Evolutionary conservation across 1,140 invertebrate genomes (phyloP).

Genomic region (Zaprionus inermis): DNA sequence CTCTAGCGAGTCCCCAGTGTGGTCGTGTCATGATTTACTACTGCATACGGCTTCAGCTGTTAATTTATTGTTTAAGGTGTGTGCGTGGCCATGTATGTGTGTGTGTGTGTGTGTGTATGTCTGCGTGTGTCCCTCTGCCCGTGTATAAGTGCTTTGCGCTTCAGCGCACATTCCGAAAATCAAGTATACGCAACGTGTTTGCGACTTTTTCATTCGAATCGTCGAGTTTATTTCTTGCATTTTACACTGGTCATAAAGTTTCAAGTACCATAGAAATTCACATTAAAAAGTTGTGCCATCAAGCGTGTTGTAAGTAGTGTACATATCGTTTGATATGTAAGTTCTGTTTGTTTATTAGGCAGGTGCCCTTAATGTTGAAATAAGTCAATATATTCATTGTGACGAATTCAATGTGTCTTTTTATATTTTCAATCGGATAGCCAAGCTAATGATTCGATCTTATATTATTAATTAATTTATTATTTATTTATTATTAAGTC

Average conservation of each 20-base stretch:
- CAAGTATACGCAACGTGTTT: constrained; percentile 25
- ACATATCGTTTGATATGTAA: background rate
- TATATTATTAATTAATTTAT: too few relatives aligned
- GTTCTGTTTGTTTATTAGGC: background rate
- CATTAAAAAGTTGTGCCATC: background rate
- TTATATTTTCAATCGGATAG: too few relatives aligned
- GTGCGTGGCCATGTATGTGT: background rate
- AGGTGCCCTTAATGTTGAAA: background rate
- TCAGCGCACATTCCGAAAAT: background rate
- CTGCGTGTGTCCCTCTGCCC: background rate
- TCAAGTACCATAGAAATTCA: background rate
- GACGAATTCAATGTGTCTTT: too few relatives aligned
- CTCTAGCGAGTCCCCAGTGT: background rate
- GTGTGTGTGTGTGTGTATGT: constrained; percentile 7
- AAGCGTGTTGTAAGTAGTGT: background rate
- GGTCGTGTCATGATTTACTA: constrained; percentile 42
- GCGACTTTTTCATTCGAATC: background rate
- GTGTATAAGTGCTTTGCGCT: background rate
- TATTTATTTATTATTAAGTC: too few relatives aligned
- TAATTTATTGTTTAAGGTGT: constrained; percentile 53
- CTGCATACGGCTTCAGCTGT: constrained; percentile 47
- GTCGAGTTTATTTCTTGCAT: constrained; percentile 2
- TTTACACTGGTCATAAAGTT: background rate
- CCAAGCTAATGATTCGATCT: too few relatives aligned
- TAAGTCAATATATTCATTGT: too few relatives aligned